Percentiles rank a stretch among this genome's conserved stretches.
These are phyloP conservation scores for Notodonta ziczac DNA, from an alignment of 2,888 invertebrate genomes.

Conservation along the genomic window DNA sequence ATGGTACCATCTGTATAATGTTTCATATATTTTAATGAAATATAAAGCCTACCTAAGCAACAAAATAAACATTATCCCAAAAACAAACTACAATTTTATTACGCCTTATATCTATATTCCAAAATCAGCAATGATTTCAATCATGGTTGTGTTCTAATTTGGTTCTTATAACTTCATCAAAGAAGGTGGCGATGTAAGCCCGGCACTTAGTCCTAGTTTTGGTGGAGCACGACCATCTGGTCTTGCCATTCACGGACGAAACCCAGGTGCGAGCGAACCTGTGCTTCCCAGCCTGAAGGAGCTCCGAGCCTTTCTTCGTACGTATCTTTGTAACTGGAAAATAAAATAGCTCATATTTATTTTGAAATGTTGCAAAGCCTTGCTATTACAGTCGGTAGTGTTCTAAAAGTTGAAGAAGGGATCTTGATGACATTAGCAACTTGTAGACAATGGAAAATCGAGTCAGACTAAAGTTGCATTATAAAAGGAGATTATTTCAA, in stretches of 20 bases:
- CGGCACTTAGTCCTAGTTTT: slow-evolving; percentile 46
- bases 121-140: background rate
- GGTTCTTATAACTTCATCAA: slow-evolving; percentile 28
- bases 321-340: slow-evolving; percentile 17
- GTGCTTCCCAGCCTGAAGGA: slow-evolving; percentile 14
- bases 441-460: too few relatives aligned
- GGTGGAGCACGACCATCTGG: slow-evolving; percentile 45
- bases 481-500: too few relatives aligned
- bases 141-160: slow-evolving; percentile 33
- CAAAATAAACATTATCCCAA: too few relatives aligned
- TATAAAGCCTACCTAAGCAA: too few relatives aligned
- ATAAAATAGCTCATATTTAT: background rate
- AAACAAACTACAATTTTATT: background rate
- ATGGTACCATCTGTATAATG: too few relatives aligned
- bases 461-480: too few relatives aligned
- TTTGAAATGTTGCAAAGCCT: background rate
- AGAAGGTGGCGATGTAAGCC: slow-evolving; percentile 42
- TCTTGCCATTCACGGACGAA: slow-evolving; percentile 10
- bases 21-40: too few relatives aligned
- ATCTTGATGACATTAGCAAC: too few relatives aligned
- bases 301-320: slow-evolving; percentile 10
- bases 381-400: background rate
- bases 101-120: background rate
- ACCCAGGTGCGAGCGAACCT: slow-evolving; percentile 5
- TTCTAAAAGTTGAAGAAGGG: too few relatives aligned